Base-by-base conservation (phyloP, 2,113 vertebrate genomes). In the Aythya baeri region DNA sequence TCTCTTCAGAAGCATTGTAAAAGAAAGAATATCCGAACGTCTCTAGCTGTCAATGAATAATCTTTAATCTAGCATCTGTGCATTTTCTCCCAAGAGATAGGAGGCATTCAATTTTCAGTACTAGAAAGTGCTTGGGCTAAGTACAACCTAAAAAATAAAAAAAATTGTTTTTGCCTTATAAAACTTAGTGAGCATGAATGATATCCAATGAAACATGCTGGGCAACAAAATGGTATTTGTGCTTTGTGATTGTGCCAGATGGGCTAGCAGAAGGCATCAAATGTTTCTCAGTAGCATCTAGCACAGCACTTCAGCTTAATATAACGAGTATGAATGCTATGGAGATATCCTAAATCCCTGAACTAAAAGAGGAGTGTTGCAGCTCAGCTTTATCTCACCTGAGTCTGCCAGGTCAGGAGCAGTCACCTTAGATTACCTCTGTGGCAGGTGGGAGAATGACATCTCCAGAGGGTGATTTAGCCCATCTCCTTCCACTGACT, bases 11-110 rank as follows among this genome's bases (percentile, higher is more conserved):
- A 92, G 44, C 15, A 46, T 38, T 70, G 0, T 2, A 84, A 63
- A 36, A 88, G 70, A 16, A 84, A 86, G 66, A 81, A 85, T 82
- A 89, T 68, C 81, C 66, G 77, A 90, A 86, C 77, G 88, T 92
- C 62, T 93, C 92, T 91, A 91, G 50, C 54, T 92, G 77, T 46
- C 80, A 87, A 70, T 79, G 70, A 92, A 89, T 84, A 93, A 86
- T 91, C 91, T 94, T 89, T 73, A 62, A 95, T 62, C 73, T 89
- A 91, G 70, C 52, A 89, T 73, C 77, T 93, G 58, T 84, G 70
- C 58, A 58, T 58, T 82, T 82, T 84, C 44, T 52, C 83, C 67
- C 66, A 94, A 80, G 38, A 88, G 58, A 68, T 0, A 82, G 34
- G 49, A 96, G 63, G 63, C 66, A 86, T 63, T 86, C 79, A 57